Conservation (phyloP, 2,113 vertebrate genomes). For the Nothocercus nigrocapillus region DNA sequence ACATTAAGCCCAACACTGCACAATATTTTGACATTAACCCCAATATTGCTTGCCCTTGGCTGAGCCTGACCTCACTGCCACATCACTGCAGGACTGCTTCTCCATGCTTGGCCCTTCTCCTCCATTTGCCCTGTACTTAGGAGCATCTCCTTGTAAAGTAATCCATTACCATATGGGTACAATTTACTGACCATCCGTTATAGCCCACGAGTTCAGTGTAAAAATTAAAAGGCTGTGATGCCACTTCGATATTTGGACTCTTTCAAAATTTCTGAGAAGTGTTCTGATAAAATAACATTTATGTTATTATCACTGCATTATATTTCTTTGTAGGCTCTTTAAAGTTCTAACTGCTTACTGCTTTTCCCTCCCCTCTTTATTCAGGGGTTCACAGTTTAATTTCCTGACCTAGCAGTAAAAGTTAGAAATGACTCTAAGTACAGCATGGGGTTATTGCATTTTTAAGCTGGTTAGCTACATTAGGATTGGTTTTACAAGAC, state of each 20-base stretch:
- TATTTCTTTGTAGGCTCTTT: not conserved
- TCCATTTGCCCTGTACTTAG: not conserved
- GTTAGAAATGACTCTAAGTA: not conserved
- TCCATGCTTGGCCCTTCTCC: not conserved
- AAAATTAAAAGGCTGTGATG: not conserved
- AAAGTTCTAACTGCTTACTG: not conserved
- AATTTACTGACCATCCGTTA: not conserved
- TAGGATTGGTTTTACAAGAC: slow-evolving; percentile 30
- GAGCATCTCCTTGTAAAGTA: not conserved
- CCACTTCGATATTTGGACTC: not conserved
- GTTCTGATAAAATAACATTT: not conserved
- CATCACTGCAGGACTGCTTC: not conserved
- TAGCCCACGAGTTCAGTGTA: not conserved
- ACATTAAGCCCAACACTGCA: too few species aligned
- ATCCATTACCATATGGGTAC: not conserved
- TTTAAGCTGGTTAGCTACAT: not conserved
- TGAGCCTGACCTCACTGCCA: not conserved
- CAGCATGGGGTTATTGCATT: too few species aligned
- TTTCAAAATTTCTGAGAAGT: not conserved
- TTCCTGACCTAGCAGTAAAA: not conserved
- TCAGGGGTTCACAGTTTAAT: not conserved
- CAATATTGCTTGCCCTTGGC: not conserved
- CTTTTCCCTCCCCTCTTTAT: not conserved
- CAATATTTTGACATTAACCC: not conserved
- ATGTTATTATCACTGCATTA: not conserved